Base-by-base conservation (phyloP, 2,888 invertebrate species). In the Dioctria rufipes region DNA sequence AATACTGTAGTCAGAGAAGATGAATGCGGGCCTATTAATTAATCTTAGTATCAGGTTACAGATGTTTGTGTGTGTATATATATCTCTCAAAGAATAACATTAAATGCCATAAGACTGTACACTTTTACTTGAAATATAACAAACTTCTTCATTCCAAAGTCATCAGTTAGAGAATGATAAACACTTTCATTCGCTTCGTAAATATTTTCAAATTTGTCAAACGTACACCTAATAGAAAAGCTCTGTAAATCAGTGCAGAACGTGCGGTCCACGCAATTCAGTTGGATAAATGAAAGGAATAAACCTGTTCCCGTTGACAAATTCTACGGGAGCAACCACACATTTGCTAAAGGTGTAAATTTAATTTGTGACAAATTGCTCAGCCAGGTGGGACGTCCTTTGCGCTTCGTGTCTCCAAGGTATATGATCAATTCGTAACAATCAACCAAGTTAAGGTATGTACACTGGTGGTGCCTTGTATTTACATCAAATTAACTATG, bases 361-460 rank as follows among this genome's bases (percentile, higher is more conserved):
- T 67, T 67, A 67, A 67, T 67, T 67, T 67, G 67, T 67, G 67
- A 67, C 67, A 67, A 67, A 67, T 67, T 67, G 67, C 67, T 67
- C 42, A 67, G 46, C 46, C 67, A 67, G 46, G 43, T 67, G 67
- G 46, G 49, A 67, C 67, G 67, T 46, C 67, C 67, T 46, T 67
- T 67, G 43, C 67, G 46, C 67, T n/a, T 49, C 67, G 49, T 25
- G 67, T 43, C 67, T 46, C 49, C 13, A 43, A 46, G 25, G 25
- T 67, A 67, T 67, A 67, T 43, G 46, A 67, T 9, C 67, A 5
- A 46, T 67, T 67, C 49, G 67, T 67, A 67, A 67, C 46, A 67
- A 43, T 67, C 46, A 67, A 67, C 43, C 43, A 13, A 43, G 65
- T 42, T 42, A 65, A 67, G 46, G 67, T 42, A 46, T 46, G 46